Percentiles rank a stretch among this genome's conserved stretches.
These are phyloP conservation scores for Passerculus sandwichensis DNA, from an alignment of 2,797 vertebrate genomes.

Conservation along the genomic window DNA sequence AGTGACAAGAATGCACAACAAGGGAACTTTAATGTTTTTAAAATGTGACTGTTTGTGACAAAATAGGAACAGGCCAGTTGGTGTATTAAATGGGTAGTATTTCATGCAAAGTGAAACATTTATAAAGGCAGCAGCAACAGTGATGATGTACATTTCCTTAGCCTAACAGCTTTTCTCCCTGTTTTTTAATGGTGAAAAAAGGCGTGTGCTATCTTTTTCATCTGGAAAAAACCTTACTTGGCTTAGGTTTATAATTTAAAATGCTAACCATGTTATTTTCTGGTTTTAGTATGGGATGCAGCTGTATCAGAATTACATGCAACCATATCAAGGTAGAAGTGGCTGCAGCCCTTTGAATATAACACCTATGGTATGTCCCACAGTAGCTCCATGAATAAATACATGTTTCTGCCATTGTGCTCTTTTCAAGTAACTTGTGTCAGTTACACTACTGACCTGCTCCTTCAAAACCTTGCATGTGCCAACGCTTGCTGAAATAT, in stretches of 20 bases:
- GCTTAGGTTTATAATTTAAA: not conserved
- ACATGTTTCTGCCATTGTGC: not conserved
- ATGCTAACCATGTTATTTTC: conserved; percentile 52
- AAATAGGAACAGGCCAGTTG: not conserved
- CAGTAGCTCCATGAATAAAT: conserved; percentile 2
- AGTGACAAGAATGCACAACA: not conserved
- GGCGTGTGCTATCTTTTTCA: not conserved
- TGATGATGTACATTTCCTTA: not conserved
- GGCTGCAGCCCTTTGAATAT: conserved; percentile 80
- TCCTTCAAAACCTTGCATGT: not conserved
- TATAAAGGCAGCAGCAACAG: not conserved
- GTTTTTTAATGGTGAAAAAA: not conserved
- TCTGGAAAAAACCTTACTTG: not conserved
- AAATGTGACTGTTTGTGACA: not conserved
- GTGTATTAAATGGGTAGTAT: not conserved
- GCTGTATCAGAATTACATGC: conserved; percentile 94
- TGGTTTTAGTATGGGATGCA: conserved; percentile 91
- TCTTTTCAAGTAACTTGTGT: not conserved
- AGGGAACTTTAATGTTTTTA: not conserved
- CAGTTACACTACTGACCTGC: not conserved
- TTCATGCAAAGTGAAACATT: not conserved
- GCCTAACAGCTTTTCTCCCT: not conserved
- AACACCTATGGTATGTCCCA: conserved; percentile 90
- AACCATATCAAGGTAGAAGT: conserved; percentile 87
- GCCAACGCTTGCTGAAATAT: not conserved